Base-by-base conservation (phyloP, 1,140 invertebrate species). In the Pachyrhynchus sulphureomaculatus region DNA sequence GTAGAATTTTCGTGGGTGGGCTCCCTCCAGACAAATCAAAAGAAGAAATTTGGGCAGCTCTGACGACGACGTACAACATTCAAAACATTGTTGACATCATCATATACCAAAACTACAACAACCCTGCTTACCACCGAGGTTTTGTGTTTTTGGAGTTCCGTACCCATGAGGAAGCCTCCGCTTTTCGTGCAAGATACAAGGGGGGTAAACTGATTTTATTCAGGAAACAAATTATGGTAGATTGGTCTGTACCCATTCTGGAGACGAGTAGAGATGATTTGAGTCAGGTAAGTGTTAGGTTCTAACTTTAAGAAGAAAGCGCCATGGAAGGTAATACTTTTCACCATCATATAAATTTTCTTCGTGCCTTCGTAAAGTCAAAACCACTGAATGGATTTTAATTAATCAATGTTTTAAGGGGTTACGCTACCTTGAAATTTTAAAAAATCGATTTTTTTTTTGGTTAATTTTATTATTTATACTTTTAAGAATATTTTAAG, bases 91-190 rank as follows among this genome's bases (percentile, higher is more conserved):
- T 80, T 0, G 81, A 90, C 64, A 84, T 93, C 2, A 92, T 92
- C 56, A 74, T 91, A n/a, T 93, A 93, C 73, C 86, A 85, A 3
- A 62, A 41, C 32, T 62, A 54, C 23, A 9, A 12, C 2, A 41
- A 55, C 20, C 33, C 42, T 2, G 21, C 13, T 6, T 10, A 41
- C 18, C 48, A 37, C 34, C 76, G 91, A 17, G 91, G 91, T 0
- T 94, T 91, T 74, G 89, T 90, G 9, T 94, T 95, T 73, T 88
- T 93, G n/a, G 91, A 94, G 72, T 95, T 93, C 68, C 83, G 84
- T 39, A 86, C 81, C 66, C 93, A 95, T 70, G 79, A 86, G 41
- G 82, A 85, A 1, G 92, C 92, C 2, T 90, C 91, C 0, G 89
- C 92, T 84, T 90, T 92, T 0, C 77, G 65, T n/a, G 62, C 91